phyloP scores from a whole-genome alignment of 2,797 vertebrate species.

The Chelidonichthys spinosus region DNA sequence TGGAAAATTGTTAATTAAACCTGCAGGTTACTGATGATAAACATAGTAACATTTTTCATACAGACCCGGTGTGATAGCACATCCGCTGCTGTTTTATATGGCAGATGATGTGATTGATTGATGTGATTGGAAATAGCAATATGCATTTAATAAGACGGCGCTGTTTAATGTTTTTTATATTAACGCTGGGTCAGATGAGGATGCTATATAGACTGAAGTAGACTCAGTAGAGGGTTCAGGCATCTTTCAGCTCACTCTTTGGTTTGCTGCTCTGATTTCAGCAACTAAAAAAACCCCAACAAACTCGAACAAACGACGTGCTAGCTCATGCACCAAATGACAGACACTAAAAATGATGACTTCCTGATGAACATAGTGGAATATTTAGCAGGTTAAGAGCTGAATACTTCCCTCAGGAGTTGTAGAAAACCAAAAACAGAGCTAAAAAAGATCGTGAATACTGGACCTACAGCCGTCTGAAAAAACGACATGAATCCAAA shows the following conservation, averaged over 20 bases:
- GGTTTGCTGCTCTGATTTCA: too few relatives aligned
- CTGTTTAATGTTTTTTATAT: not conserved
- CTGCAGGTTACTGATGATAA: not conserved
- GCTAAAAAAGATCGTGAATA: not conserved
- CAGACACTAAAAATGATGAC: too few relatives aligned
- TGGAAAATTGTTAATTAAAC: not conserved
- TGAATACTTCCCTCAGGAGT: not conserved
- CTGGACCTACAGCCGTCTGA: too few relatives aligned
- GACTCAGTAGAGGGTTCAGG: not conserved
- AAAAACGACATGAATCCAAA: not conserved
- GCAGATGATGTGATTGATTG: not conserved
- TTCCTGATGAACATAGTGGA: too few relatives aligned
- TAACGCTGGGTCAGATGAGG: not conserved
- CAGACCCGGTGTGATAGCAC: not conserved
- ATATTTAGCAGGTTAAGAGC: not conserved
- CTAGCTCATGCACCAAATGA: too few relatives aligned
- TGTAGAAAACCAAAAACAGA: not conserved
- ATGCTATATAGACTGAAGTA: not conserved
- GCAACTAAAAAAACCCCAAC: too few relatives aligned
- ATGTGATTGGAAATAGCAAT: not conserved
- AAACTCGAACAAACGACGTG: too few relatives aligned
- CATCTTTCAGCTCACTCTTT: not conserved
- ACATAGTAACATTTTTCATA: not conserved
- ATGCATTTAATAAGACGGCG: not conserved
- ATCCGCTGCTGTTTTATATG: not conserved